Base-by-base conservation (phyloP, 2,113 vertebrate species). In the Hippocampus abdominalis region DNA sequence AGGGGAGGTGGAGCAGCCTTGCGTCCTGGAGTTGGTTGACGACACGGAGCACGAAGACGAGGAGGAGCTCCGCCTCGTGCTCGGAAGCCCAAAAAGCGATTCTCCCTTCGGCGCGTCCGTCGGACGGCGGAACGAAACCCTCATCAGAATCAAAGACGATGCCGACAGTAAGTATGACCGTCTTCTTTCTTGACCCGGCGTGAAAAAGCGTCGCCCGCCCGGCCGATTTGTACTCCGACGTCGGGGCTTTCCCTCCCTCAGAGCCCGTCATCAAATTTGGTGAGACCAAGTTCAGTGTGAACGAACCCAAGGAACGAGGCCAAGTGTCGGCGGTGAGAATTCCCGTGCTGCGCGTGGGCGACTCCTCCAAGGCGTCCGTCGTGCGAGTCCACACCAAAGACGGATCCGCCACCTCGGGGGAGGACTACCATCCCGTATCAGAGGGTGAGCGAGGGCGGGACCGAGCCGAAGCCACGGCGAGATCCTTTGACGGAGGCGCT, bases 351-450 rank as follows among this genome's bases (percentile, higher is more conserved):
- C 94, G 96, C 54, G 79, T 93, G 54, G 97, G 97, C 80, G 97
- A 98, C 71, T 84, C 90, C 46, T 96, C 96, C 3, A 96, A 94
- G 83, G 92, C 96, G 74, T 98, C 96, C 44, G 65, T 97, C 0
- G 95, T 98, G 13, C 90, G 96, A 73, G 94, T 98, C 56, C 96
- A 98, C 86, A 98, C 97, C 80, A 98, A 96, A 75, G 97, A 98
- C 3, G 96, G 96, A 61, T 98, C 97, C 0, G 97, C 97, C 20
- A 91, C 90, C 59, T 98, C 97, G 4, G 97, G 97, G 80, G 94
- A 96, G 75, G 97, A 98, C 87, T 98, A 98, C 78, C 92, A 95
- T 75, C 97, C 97, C 5, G 80, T 98, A 75, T 98, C 96, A 3
- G 93, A 98, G 92, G 95, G 97, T 98, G 89, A 82, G 83, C 13